Evolutionary conservation across 1,140 invertebrate species (phyloP), one percentile per base, ranked within the genome.

Genomic region (Leptinotarsa lineolata): DNA sequence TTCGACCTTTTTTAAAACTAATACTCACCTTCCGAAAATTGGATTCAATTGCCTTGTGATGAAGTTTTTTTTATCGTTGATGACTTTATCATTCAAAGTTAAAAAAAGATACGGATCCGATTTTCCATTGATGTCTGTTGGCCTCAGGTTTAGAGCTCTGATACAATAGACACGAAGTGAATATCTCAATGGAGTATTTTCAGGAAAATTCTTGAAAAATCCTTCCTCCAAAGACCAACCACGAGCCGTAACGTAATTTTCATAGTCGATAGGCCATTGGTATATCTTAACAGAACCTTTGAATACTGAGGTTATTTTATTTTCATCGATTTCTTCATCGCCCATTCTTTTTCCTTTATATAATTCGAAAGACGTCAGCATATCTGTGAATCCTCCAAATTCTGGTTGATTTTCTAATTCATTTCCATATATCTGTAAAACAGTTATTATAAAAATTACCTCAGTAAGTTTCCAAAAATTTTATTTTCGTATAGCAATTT

Each of bases 41-140:
- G 95, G 95, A 87, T 95, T 95, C n/a, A 92, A 83, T 74, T 93
- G 90, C 82, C 94, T 93, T 13, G 91, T 87, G 39, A 94, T 87
- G 80, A 92, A 93, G 79, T 92, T 90, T 61, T 92, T 91, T 73
- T 89, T 89, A 85, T 95, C 93, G 61, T 87, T 90, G 11, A 92
- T 84, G 1, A 85, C 84, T 74, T 90, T 91, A 48, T 89, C 88
- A 4, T 92, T 93, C 54, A 94, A 85, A 61, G 85, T 87, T 4
- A 96, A 82, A 12, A 89, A 86, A 0, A 95, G 83, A 83, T 94
- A 97, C 1, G 93, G 92, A 86, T 96, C 93, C 1, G 93, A 91
- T 78, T 92, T 92, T 15, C 91, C 91, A 77, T 87, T 90, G 8
- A 90, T 82, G 82, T 96, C 94, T 65, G 88, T 91, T 1, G 93